Conservation (phyloP, 2,113 vertebrate genomes). For the Cheirogaleus medius region DNA sequence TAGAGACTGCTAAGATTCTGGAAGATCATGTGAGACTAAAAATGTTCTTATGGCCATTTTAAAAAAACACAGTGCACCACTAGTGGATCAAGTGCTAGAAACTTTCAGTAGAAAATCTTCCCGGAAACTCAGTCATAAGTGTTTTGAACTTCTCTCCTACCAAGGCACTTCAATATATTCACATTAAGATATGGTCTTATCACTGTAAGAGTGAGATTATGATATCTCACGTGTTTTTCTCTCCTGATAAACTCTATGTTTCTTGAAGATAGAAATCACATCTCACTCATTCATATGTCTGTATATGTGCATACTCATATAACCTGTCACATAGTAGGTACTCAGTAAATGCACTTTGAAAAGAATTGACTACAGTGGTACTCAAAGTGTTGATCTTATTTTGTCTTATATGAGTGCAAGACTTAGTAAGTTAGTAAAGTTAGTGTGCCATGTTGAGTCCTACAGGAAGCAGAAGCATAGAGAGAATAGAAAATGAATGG, state of each 20-base stretch:
- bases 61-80: not conserved
- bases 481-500: not conserved
- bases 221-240: not conserved
- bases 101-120: not conserved
- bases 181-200: not conserved
- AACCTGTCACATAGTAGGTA: not conserved
- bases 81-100: not conserved
- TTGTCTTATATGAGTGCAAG: not conserved
- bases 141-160: not conserved
- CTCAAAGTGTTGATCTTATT: not conserved
- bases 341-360: not conserved
- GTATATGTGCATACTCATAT: not conserved
- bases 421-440: not conserved
- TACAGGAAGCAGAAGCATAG: not conserved
- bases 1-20: not conserved
- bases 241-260: not conserved
- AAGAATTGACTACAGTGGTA: too few species aligned
- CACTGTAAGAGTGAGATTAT: not conserved
- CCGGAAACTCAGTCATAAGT: not conserved
- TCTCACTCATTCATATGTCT: not conserved
- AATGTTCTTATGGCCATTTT: not conserved
- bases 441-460: not conserved
- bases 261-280: not conserved
- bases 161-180: not conserved
- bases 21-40: not conserved